phyloP scores from a whole-genome alignment of 2,113 vertebrate species.

The Pseudorasbora parva region DNA sequence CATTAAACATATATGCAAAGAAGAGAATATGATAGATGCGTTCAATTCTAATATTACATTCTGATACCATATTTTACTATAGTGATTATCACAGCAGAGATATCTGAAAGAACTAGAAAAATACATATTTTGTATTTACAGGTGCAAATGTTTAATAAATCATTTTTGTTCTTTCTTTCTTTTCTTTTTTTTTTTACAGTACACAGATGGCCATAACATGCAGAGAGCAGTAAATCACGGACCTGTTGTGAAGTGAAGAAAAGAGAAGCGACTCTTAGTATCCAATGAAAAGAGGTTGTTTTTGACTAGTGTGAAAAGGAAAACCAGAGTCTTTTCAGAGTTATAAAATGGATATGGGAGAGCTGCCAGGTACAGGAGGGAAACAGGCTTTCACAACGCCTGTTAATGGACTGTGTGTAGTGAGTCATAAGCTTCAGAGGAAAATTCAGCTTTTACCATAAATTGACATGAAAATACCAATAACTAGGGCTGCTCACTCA shows the following conservation, averaged over 20 bases:
- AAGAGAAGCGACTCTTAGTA: slow-evolving; percentile 11
- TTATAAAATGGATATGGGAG: slow-evolving; percentile 37
- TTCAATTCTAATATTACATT: no score
- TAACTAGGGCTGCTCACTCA: background rate
- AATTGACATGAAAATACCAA: slow-evolving; percentile 40
- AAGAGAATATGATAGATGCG: background rate
- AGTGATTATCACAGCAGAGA: slow-evolving; percentile 32
- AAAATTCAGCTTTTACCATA: slow-evolving; percentile 28
- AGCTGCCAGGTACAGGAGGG: slow-evolving; percentile 6
- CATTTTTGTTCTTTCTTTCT: background rate
- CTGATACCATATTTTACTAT: background rate
- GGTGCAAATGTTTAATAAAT: slow-evolving; percentile 36
- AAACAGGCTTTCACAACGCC: slow-evolving; percentile 19
- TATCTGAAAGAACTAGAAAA: background rate
- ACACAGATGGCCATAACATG: slow-evolving; percentile 1
- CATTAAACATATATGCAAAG: background rate
- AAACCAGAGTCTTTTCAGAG: slow-evolving; percentile 39
- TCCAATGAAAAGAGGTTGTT: slow-evolving; percentile 17
- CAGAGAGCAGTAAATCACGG: slow-evolving; percentile 15
- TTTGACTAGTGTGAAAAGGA: slow-evolving; percentile 12
- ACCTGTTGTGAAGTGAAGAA: slow-evolving; percentile 27
- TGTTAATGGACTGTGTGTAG: slow-evolving; percentile 21
- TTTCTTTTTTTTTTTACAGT: background rate
- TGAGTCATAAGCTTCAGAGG: slow-evolving; percentile 23
- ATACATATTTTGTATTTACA: background rate